Base-by-base conservation (phyloP, 1,140 invertebrate genomes). In the Dendroctonus valens region DNA sequence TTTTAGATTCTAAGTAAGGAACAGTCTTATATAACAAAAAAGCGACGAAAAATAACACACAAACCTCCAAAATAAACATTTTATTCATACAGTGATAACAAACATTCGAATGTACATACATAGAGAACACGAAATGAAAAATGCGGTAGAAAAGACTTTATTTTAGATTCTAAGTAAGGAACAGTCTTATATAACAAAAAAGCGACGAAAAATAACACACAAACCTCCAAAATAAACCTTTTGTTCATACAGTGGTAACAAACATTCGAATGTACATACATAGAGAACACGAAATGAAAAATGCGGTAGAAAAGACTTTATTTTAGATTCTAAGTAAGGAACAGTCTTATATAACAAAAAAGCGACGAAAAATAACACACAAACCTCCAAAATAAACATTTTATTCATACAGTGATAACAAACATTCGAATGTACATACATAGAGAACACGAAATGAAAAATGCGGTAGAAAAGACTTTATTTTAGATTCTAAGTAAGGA, bases 11-110 rank as follows among this genome's bases (percentile, higher is more conserved):
- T 57, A 14, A 42, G 6, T 57, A 14, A 59, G 26, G 38, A 39
- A 49, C 42, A 59, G 58, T 49, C 44, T 50, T 59, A 50, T 39
- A 59, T 49, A 49, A 39, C 50, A 49, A 59, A 5, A 40, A 38
- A 37, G 14, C 37, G 38, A 49, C 44, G 42, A n/a, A 44, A 44
- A 44, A 50, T 50, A 7, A 50, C 15, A 50, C 8, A 50, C 8
- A 50, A 7, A 50, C 6, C 7, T 50, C 49, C 7, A n/a, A 6
- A 8, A 50, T 50, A 50, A 11, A 11, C 15, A 6, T 50, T 50
- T 14, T 14, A 6, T 50, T 50, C 15, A 7, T 50, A 8, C 15
- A 8, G 8, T 11, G 15, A 50, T 50, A 50, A 50, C 7, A 50
- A 8, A 11, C 8, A 57, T 41, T 37, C 12, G 7, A 14, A 6